Conservation (phyloP, 2,797 vertebrate species). For the Chiloscyllium punctatum region DNA sequence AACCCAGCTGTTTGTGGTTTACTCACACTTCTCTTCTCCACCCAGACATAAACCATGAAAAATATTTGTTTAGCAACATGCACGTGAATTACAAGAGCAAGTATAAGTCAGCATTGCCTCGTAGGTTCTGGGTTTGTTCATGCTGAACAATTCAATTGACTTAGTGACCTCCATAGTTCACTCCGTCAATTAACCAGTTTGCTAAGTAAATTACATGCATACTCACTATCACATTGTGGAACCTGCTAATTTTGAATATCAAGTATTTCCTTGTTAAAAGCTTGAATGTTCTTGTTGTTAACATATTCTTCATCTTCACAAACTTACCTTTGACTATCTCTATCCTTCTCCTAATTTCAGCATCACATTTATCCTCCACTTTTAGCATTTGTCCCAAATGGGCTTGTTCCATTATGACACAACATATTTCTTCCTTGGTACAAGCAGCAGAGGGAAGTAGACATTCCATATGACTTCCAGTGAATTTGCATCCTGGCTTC, state of each 20-base stretch:
- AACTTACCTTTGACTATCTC: too few relatives aligned
- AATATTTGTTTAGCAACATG: neutral
- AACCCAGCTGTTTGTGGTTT: neutral
- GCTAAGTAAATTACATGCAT: neutral
- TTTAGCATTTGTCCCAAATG: too few relatives aligned
- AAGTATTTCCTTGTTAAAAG: neutral
- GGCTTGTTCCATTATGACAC: too few relatives aligned
- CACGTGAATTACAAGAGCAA: neutral
- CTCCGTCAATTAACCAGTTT: neutral
- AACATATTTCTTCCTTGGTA: too few relatives aligned
- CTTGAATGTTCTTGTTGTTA: too few relatives aligned
- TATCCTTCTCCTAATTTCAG: too few relatives aligned
- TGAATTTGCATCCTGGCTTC: too few relatives aligned
- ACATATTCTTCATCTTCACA: too few relatives aligned
- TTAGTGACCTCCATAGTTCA: neutral
- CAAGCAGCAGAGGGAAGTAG: too few relatives aligned
- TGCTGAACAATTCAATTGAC: neutral
- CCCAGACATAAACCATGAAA: neutral
- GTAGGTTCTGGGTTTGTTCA: neutral
- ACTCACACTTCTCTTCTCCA: neutral
- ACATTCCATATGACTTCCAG: too few relatives aligned
- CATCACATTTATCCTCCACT: too few relatives aligned
- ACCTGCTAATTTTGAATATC: neutral
- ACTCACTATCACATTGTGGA: neutral
- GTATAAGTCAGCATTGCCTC: neutral